Conservation (phyloP, 2,888 invertebrate genomes). For the Limenitis camilla region DNA sequence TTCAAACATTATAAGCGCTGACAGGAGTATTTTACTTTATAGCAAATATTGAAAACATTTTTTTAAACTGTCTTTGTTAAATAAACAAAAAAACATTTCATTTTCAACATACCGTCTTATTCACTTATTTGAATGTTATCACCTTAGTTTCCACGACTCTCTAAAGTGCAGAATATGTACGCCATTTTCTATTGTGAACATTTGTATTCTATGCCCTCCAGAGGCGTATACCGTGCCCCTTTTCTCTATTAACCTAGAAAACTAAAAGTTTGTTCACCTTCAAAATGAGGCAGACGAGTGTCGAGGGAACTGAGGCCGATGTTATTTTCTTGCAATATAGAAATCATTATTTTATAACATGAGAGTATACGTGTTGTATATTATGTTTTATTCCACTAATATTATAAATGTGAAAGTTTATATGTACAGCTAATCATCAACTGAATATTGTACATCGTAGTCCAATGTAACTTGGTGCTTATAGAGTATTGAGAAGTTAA, state of each 20-base stretch:
- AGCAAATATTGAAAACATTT: too few species aligned
- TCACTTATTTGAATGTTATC: constrained; percentile 28
- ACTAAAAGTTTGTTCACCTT: constrained; percentile 29
- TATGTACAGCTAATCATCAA: too few species aligned
- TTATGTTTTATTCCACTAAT: too few species aligned
- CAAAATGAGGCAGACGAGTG: constrained; percentile 24
- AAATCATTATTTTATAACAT: too few species aligned
- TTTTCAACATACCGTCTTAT: constrained; percentile 14
- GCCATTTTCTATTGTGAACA: constrained; percentile 30
- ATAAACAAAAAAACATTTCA: background rate
- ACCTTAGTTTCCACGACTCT: constrained; percentile 26
- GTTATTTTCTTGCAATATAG: too few species aligned
- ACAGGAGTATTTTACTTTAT: background rate
- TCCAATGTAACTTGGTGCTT: too few species aligned
- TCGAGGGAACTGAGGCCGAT: background rate
- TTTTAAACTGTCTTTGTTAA: background rate
- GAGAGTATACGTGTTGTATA: too few species aligned
- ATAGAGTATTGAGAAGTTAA: too few species aligned
- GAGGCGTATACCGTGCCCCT: constrained; percentile 29
- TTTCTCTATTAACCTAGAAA: constrained; percentile 31
- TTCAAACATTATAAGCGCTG: too few species aligned
- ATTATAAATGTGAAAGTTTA: too few species aligned
- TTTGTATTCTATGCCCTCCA: constrained; percentile 26
- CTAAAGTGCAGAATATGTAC: constrained; percentile 27
- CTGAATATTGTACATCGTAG: too few species aligned